Base-by-base conservation (phyloP, 2,797 vertebrate species). In the Trichosurus vulpecula region DNA sequence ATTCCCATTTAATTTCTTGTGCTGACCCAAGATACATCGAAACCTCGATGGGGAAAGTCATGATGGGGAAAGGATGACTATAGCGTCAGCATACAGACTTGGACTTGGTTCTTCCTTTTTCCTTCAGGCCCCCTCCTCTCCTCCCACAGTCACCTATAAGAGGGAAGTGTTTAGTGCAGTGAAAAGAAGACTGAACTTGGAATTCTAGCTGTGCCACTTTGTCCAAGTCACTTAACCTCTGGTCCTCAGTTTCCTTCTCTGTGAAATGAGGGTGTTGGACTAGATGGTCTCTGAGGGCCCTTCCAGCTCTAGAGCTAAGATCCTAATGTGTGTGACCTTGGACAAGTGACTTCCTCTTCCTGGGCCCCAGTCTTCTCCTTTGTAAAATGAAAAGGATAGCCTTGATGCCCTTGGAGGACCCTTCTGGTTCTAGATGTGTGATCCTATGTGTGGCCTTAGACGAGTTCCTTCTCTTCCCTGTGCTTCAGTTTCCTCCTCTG, bases 131-230 rank as follows among this genome's bases (percentile, higher is more conserved):
- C 9, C 56, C 27, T 57, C 29, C 9, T 8, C 29, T 29, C 13
- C 19, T 55, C 22, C 54, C 6, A 61, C 11, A 35, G 0, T 35
- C 31, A 61, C 10, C 9, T 35, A 16, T 31, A 35, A 91, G 2
- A 91, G 56, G 13, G 30, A 91, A n/a, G 93, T 30, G 90, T 53
- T 90, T 92, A 55, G 1, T 58, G 1, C 61, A 6, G 13, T 61
- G 0, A 3, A n/a, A 95, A 56, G 53, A 61, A 27, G 19, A 31
- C 41, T 52, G 47, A 0, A 54, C 94, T 93, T 57, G 66, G 92
- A 94, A 90, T 96, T 13, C 22, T 94, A 12, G 16, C 19, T 91
- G 31, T 51, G 31, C 29, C 22, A 56, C 31, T 66, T 93, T 96
- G 61, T 14, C 51, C n/a, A 94, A 93, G 16, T 92, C 22, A 54